Evolutionary conservation across 2,888 invertebrate species (phyloP).

Genomic region (Phaonia tiefii): DNA sequence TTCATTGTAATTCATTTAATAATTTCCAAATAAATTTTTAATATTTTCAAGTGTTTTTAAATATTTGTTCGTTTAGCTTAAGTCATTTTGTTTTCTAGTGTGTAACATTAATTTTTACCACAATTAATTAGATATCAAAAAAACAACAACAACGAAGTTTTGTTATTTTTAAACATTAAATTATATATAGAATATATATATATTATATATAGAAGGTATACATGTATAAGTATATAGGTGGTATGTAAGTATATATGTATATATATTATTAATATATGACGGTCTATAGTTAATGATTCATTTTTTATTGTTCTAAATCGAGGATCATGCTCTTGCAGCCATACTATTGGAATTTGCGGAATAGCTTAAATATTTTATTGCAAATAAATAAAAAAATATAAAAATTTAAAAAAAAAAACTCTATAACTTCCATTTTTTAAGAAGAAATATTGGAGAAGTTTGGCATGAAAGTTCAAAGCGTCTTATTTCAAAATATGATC

Average conservation of each 20-base stretch:
- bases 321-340: conserved; percentile 41
- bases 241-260: conserved; percentile 44
- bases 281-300: conserved; percentile 36
- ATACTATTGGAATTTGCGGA: not conserved
- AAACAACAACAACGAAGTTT: conserved; percentile 17
- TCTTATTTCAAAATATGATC: too few relatives aligned
- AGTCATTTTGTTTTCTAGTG: not conserved
- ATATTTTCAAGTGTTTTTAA: conserved; percentile 21
- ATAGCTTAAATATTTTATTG: too few relatives aligned
- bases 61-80: conserved; percentile 35
- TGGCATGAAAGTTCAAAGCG: too few relatives aligned
- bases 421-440: too few relatives aligned
- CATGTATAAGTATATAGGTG: too few relatives aligned
- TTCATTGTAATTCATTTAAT: conserved; percentile 28
- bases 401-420: too few relatives aligned
- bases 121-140: conserved; percentile 36
- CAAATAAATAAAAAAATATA: too few relatives aligned
- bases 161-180: conserved; percentile 20
- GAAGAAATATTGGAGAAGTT: too few relatives aligned
- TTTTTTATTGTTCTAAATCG: conserved; percentile 72
- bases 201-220: too few relatives aligned
- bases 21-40: conserved; percentile 24
- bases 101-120: conserved; percentile 52
- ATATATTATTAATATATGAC: conserved; percentile 24
- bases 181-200: conserved; percentile 39